Evolutionary conservation across 2,888 invertebrate genomes (phyloP).

Genomic region (Callyntrura sp.): DNA sequence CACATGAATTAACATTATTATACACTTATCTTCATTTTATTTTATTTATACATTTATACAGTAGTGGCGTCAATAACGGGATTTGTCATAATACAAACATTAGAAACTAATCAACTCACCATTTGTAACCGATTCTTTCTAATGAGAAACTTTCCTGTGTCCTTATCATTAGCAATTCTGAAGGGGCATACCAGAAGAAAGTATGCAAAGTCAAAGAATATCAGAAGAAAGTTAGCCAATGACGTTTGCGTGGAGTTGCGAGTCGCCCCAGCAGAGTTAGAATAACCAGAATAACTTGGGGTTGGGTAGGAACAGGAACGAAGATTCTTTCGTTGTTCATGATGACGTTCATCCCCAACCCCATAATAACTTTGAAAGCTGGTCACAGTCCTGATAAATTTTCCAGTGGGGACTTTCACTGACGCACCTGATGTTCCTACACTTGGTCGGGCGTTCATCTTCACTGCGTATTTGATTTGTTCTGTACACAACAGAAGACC

Average conservation of each 20-base stretch:
- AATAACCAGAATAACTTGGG: not conserved
- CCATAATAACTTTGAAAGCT: slow-evolving; percentile 4
- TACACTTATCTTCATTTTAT: not conserved
- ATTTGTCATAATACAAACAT: too few relatives aligned
- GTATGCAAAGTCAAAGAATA: slow-evolving; percentile 20
- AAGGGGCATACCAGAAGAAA: slow-evolving; percentile 32
- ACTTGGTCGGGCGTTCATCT: not conserved
- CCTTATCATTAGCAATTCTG: slow-evolving; percentile 8
- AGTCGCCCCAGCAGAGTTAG: too few relatives aligned
- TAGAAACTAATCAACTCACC: slow-evolving; percentile 40
- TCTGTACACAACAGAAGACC: too few relatives aligned
- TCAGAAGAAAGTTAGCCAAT: slow-evolving; percentile 3
- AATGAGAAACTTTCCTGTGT: slow-evolving; percentile 1
- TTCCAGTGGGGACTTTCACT: not conserved
- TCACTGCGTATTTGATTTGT: too few relatives aligned
- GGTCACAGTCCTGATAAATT: not conserved
- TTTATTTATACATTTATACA: too few relatives aligned
- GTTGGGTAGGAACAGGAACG: not conserved
- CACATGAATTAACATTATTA: not conserved
- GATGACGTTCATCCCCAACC: not conserved
- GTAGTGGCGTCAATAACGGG: too few relatives aligned
- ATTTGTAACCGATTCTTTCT: slow-evolving; percentile 20
- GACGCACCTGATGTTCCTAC: not conserved
- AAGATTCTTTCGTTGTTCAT: not conserved
- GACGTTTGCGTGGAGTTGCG: not conserved